phyloP scores from a whole-genome alignment of 2,888 invertebrate genomes.

The Dryadula phaetusa region DNA sequence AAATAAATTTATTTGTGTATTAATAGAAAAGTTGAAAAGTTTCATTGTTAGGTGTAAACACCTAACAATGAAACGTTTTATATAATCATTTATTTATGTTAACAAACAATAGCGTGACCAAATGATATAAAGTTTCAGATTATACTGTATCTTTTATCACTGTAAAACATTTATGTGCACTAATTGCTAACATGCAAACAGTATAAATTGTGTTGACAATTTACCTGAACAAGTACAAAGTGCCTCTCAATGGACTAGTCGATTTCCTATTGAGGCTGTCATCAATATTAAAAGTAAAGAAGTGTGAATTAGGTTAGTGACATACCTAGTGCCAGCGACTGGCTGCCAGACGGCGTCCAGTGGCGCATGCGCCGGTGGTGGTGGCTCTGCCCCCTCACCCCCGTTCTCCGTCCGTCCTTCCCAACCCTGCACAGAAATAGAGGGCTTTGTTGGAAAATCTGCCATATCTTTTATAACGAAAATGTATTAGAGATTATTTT shows the following conservation, averaged over 20 bases:
- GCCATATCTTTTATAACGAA: background rate
- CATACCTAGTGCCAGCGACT: conserved; percentile 88
- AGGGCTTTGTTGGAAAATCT: conserved; percentile 1
- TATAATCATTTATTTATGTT: background rate
- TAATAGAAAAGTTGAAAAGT: too few species aligned
- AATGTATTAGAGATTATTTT: conserved; percentile 7
- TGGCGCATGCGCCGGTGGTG: conserved; percentile 87
- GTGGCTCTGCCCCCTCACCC: conserved; percentile 68
- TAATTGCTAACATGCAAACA: conserved; percentile 16
- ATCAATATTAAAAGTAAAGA: conserved; percentile 35
- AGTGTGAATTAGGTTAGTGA: conserved; percentile 31
- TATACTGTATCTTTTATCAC: conserved; percentile 5
- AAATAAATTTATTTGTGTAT: too few species aligned
- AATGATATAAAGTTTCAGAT: background rate
- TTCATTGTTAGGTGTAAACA: too few species aligned
- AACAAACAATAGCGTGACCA: conserved; percentile 20
- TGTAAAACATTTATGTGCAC: conserved; percentile 6
- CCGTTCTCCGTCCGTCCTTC: conserved; percentile 68
- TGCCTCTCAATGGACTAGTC: conserved; percentile 10
- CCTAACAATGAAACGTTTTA: background rate
- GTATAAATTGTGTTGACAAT: conserved; percentile 15
- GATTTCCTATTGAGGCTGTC: conserved; percentile 16
- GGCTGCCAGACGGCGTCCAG: conserved; percentile 92
- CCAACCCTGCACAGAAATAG: conserved; percentile 63
- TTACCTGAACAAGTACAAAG: background rate